Evolutionary conservation across 2,888 invertebrate species (phyloP), one percentile per base, ranked within the genome.

Genomic region (Drosophila prostipennis): DNA sequence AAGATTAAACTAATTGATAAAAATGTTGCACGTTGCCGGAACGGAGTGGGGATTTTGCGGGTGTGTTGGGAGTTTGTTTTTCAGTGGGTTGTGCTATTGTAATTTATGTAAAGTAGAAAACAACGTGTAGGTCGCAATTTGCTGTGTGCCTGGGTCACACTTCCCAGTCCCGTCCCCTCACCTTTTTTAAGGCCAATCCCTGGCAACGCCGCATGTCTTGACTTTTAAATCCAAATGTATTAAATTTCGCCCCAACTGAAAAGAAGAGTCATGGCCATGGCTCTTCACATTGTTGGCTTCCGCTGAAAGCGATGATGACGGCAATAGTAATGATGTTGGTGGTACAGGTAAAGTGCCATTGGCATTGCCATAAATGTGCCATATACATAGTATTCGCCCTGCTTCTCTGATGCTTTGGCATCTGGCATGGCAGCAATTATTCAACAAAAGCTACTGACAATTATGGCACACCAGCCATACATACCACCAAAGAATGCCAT

Each of bases 1-100:
- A 71, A 86, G 86, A 83, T 87, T 87, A 81, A 83, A 83, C 88
- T 87, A 87, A 86, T 86, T 86, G 86, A 86, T 86, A 86, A 87
- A 87, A 86, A 83, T 87, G 86, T 81, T 77, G 83, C 79, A 79
- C 74, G 84, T 79, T 79, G 77, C 78, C 72, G 70, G 79, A 68
- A 48, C 67, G 81, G 64, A 46, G 46, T 32, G 59, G 52, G 70
- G 39, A 34, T 40, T 48, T 69, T 42, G 56, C 49, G 60, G 43
- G 61, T 43, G 69, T 34, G 56, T 45, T 58, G 60, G 43, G 65
- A 26, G 48, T 57, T 65, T 52, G 59, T 45, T 70, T 58, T 60
- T 51, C 61, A 40, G 53, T 53, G 52, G 53, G 45, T 48, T 69
- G 57, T 72, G 74, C 73, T 78, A 72, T 79, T 79, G 84, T 83